These are phyloP conservation scores for Leptinotarsa lineolata DNA, from an alignment of 1,140 invertebrate species.

Conservation along the genomic window DNA sequence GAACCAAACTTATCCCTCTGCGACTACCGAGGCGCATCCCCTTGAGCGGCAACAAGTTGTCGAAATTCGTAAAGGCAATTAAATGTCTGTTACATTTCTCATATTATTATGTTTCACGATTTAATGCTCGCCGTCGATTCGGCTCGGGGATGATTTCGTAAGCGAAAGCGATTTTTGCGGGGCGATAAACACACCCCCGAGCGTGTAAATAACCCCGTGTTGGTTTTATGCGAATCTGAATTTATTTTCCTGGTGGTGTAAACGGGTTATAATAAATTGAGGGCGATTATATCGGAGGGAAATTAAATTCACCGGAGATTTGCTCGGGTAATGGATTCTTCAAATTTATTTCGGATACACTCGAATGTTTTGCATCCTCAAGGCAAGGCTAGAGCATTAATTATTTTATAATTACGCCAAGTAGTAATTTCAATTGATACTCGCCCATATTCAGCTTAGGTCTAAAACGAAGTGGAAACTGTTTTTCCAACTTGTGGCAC, in stretches of 20 bases:
- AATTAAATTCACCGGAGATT: background rate
- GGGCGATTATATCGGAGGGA: background rate
- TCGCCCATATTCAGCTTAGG: no score
- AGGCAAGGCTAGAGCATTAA: no score
- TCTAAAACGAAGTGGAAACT: no score
- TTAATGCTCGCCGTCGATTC: background rate
- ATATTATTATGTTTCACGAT: background rate
- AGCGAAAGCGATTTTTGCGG: background rate
- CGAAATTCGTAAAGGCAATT: slow-evolving; percentile 25
- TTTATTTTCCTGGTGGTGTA: background rate
- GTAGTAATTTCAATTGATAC: no score
- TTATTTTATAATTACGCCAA: no score
- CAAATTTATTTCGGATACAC: no score
- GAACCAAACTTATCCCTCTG: background rate
- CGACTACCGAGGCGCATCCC: background rate
- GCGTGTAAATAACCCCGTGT: background rate
- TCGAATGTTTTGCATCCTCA: no score
- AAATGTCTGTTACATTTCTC: slow-evolving; percentile 27
- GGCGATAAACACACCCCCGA: background rate
- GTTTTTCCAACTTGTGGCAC: no score
- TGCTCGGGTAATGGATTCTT: no score
- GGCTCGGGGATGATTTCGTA: background rate
- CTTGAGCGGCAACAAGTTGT: slow-evolving; percentile 22
- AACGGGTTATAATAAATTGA: background rate
- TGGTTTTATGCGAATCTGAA: background rate